Percentiles rank a stretch among this genome's conserved stretches.
Evolutionary conservation across 1,140 invertebrate species (phyloP).

Genomic region (Mylabris phalerata): DNA sequence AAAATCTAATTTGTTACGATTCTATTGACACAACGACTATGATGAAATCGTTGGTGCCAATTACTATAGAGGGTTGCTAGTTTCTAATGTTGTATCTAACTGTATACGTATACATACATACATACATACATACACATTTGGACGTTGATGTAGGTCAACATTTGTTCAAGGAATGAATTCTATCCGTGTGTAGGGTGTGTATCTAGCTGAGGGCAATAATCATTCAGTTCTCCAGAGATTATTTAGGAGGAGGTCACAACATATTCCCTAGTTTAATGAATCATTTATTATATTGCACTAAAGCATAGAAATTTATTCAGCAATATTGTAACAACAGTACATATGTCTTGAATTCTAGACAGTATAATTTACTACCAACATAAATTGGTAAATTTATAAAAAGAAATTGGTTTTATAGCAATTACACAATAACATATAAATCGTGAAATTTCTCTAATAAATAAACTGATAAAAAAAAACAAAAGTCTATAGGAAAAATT

Average conservation of each 20-base stretch:
- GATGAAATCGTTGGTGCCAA: slow-evolving; percentile 14
- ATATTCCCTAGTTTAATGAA: slow-evolving; percentile 16
- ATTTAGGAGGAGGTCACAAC: slow-evolving; percentile 16
- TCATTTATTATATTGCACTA: slow-evolving; percentile 12
- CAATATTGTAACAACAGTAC: background rate
- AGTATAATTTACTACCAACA: too few relatives aligned
- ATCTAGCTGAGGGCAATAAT: slow-evolving; percentile 14
- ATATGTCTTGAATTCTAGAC: too few relatives aligned
- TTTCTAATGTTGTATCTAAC: slow-evolving; percentile 6
- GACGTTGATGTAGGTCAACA: slow-evolving; percentile 19
- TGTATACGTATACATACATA: too few relatives aligned
- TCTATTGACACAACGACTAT: slow-evolving; percentile 1
- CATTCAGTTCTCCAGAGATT: slow-evolving; percentile 15
- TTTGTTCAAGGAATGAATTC: slow-evolving; percentile 23
- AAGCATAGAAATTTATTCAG: slow-evolving; percentile 2
- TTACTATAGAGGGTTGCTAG: slow-evolving; percentile 7
- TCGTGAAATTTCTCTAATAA: too few relatives aligned
- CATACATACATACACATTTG: background rate
- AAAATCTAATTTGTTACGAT: too few relatives aligned
- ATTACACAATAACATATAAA: too few relatives aligned
- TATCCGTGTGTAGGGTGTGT: slow-evolving; percentile 10
- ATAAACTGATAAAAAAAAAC: too few relatives aligned
- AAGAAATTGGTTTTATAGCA: too few relatives aligned
- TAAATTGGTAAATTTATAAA: too few relatives aligned
- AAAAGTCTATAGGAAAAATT: too few relatives aligned